Evolutionary conservation across 2,888 invertebrate species (phyloP), one percentile per base, ranked within the genome.

Genomic region (Noctuana brunneofusca): DNA sequence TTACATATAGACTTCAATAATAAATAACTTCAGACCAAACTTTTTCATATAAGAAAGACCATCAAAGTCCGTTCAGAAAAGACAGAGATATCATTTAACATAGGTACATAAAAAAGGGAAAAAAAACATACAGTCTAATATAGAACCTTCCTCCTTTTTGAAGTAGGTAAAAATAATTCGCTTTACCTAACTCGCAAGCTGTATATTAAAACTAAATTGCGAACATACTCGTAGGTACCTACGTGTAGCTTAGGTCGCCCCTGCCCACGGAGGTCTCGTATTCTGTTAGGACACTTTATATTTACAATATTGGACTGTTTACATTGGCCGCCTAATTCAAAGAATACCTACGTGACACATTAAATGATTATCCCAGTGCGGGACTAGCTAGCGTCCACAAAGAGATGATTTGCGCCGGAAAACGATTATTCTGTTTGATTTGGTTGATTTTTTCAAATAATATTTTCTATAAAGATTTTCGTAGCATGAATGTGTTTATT

Each of bases 291-390:
- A 64, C 69, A 69, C 75, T 75, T 80, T 75, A 80, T 80, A 79
- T 80, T 69, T 60, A 74, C 81, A 85, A 85, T 84, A 86, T 81
- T 80, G 78, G 73, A 66, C 65, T 80, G 79, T 86, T 85, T 83
- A 74, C 74, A 70, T 75, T 74, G 68, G 63, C 67, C 73, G 69
- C 69, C 78, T 80, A 81, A 85, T 85, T 84, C 79, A 68, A 69
- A 65, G 66, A 69, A 68, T 76, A 86, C 84, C 68, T 76, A 86
- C 84, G 85, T 87, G 85, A 83, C 80, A 67, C 71, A 75, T 78
- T 78, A 72, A 43, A 60, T 46, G 71, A 74, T 75, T 77, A 75
- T 78, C 75, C 71, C 76, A 70, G 65, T 69, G 66, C 69, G 53
- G 30, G 43, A 32, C 41, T 46, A 53, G 54, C 24, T 22, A 20